phyloP scores from a whole-genome alignment of 2,113 vertebrate genomes.

The Salvelinus fontinalis region DNA sequence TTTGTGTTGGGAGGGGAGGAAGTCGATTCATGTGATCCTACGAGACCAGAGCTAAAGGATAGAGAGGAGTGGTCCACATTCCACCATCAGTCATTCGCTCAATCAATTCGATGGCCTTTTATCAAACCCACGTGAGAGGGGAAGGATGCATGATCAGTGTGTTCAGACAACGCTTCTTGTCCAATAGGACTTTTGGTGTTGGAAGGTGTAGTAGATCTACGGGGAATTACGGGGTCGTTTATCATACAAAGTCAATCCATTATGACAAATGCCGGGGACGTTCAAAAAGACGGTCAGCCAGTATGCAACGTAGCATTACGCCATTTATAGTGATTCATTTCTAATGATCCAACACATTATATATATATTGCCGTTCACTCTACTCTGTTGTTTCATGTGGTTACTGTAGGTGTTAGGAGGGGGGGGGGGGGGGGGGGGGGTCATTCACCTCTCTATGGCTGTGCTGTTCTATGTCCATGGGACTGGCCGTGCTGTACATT shows the following conservation, averaged over 20 bases:
- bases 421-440: constrained; percentile 37
- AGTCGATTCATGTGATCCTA: not conserved
- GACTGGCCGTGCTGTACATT: constrained; percentile 8
- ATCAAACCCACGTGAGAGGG: not conserved
- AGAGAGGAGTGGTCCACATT: not conserved
- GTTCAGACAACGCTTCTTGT: not conserved
- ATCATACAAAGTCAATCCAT: too few relatives aligned
- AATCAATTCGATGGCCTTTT: not conserved
- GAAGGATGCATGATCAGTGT: not conserved
- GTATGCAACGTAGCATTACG: too few relatives aligned
- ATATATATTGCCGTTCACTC: too few relatives aligned
- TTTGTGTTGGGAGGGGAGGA: not conserved
- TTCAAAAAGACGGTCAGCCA: too few relatives aligned
- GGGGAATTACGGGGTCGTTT: not conserved
- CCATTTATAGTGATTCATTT: too few relatives aligned
- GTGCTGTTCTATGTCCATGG: constrained; percentile 10
- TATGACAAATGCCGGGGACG: too few relatives aligned
- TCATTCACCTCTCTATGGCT: constrained; percentile 50
- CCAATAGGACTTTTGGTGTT: not conserved
- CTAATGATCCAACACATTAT: too few relatives aligned
- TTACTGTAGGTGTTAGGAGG: constrained; percentile 34
- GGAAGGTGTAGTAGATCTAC: not conserved
- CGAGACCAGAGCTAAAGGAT: not conserved
- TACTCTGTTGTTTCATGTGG: not conserved
- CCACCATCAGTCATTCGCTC: not conserved